Conservation (phyloP, 2,888 invertebrate species). For the Gasteruption jaculator region DNA sequence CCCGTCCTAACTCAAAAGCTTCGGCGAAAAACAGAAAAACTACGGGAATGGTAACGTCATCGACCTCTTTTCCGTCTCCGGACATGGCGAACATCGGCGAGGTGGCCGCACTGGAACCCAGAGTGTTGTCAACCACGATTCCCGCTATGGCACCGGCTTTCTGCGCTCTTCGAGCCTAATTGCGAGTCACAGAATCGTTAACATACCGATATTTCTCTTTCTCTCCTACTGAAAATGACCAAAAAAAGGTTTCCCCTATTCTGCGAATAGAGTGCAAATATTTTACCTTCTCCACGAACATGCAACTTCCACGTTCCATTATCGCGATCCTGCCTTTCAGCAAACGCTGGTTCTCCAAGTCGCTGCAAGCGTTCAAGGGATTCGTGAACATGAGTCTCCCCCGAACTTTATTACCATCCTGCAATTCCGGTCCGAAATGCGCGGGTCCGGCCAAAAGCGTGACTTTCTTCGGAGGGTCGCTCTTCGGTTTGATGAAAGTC, state of each 20-base stretch:
- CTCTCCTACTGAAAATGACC: not conserved
- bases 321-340: slow-evolving; percentile 74
- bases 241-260: not conserved
- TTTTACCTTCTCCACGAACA: slow-evolving; percentile 84
- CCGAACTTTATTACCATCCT: slow-evolving; percentile 61
- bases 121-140: slow-evolving; percentile 80
- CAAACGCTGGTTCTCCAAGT: slow-evolving; percentile 58
- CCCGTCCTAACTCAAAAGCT: slow-evolving; percentile 63
- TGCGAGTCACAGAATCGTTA: not conserved
- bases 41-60: slow-evolving; percentile 84
- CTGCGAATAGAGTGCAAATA: not conserved
- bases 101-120: slow-evolving; percentile 68
- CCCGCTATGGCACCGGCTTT: slow-evolving; percentile 78
- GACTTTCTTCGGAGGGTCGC: slow-evolving; percentile 46
- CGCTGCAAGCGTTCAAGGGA: slow-evolving; percentile 68
- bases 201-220: not conserved
- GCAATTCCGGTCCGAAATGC: slow-evolving; percentile 80
- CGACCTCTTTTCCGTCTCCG: slow-evolving; percentile 71
- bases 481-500: slow-evolving; percentile 49
- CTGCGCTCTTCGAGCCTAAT: slow-evolving; percentile 71
- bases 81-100: slow-evolving; percentile 95
- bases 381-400: slow-evolving; percentile 63
- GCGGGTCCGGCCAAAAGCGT: slow-evolving; percentile 78
- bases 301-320: slow-evolving; percentile 89
- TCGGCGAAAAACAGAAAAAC: slow-evolving; percentile 84